Conservation (phyloP, 2,888 invertebrate species). For the Drosophila koepferae region DNA sequence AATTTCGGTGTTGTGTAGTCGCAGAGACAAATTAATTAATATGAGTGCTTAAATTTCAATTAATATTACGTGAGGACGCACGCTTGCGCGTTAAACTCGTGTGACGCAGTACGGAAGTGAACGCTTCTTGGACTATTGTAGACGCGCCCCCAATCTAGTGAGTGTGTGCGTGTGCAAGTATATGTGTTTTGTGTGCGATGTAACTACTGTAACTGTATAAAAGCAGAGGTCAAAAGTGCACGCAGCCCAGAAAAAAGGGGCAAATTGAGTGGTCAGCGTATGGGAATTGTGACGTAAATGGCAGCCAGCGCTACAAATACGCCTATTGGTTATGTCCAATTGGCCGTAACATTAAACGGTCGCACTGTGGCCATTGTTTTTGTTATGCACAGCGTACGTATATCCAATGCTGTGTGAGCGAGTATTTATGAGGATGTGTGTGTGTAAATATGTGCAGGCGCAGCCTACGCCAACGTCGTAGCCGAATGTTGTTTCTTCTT, state of each 20-base stretch:
- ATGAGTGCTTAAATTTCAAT: constrained; percentile 52
- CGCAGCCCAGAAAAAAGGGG: constrained; percentile 33
- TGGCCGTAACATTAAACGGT: constrained; percentile 13
- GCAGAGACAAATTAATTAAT: constrained; percentile 54
- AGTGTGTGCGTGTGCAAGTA: constrained; percentile 8
- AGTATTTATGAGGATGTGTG: constrained; percentile 2
- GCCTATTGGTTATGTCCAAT: constrained; percentile 19
- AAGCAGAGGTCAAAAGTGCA: constrained; percentile 75
- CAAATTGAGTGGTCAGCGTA: constrained; percentile 22
- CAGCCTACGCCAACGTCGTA: constrained; percentile 35
- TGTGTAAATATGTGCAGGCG: constrained; percentile 37
- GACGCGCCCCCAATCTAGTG: constrained; percentile 42
- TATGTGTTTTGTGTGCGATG: constrained; percentile 23
- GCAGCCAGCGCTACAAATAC: constrained; percentile 7
- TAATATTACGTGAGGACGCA: constrained; percentile 44
- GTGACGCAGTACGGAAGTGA: constrained; percentile 9
- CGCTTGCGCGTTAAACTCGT: constrained; percentile 49
- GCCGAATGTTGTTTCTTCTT: constrained; percentile 45
- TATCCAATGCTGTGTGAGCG: constrained; percentile 3
- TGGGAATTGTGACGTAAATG: constrained; percentile 36
- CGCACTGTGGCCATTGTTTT: constrained; percentile 41
- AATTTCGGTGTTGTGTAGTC: constrained; percentile 39
- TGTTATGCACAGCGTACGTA: constrained; percentile 45
- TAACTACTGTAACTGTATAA: constrained; percentile 30
- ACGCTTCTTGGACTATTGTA: constrained; percentile 3